Conservation (phyloP, 1,140 invertebrate species). For the Tachypleus tridentatus region DNA sequence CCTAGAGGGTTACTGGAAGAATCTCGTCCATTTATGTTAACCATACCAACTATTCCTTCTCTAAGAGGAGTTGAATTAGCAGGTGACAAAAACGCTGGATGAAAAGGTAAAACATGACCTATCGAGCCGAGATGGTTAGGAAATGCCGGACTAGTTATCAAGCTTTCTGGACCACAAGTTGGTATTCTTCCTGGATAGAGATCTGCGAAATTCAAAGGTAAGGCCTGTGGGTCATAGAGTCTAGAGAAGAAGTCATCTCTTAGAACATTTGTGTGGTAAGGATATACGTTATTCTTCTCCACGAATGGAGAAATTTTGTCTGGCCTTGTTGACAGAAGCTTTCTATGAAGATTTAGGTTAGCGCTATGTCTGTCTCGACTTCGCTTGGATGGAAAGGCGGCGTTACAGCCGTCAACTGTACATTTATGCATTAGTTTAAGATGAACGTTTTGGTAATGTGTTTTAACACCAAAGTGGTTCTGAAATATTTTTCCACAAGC, state of each 20-base stretch:
- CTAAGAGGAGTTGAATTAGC: constrained; percentile 5
- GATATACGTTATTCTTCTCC: constrained; percentile 29
- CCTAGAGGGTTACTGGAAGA: neutral
- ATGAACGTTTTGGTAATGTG: constrained; percentile 91
- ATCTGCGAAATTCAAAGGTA: constrained; percentile 41
- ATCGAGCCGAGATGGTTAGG: constrained; percentile 6
- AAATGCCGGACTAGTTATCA: constrained; percentile 30
- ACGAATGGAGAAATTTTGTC: constrained; percentile 28
- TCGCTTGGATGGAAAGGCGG: constrained; percentile 86
- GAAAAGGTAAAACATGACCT: constrained; percentile 14
- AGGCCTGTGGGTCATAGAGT: constrained; percentile 54
- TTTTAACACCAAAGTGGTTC: constrained; percentile 89
- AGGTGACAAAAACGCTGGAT: constrained; percentile 17
- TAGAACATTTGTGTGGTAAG: constrained; percentile 40
- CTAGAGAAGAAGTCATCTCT: constrained; percentile 68
- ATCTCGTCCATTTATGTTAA: constrained; percentile 1
- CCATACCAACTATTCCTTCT: neutral
- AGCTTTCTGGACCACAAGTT: constrained; percentile 28
- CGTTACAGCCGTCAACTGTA: constrained; percentile 89
- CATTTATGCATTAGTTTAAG: constrained; percentile 93
- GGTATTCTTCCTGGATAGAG: constrained; percentile 36
- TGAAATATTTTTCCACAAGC: constrained; percentile 88
- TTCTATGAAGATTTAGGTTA: constrained; percentile 81
- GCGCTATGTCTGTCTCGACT: constrained; percentile 84
- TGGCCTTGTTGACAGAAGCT: constrained; percentile 59